Percentiles rank a stretch among this genome's conserved stretches.
phyloP scores from a whole-genome alignment of 2,113 vertebrate species.

The Sinosuthora webbiana region DNA sequence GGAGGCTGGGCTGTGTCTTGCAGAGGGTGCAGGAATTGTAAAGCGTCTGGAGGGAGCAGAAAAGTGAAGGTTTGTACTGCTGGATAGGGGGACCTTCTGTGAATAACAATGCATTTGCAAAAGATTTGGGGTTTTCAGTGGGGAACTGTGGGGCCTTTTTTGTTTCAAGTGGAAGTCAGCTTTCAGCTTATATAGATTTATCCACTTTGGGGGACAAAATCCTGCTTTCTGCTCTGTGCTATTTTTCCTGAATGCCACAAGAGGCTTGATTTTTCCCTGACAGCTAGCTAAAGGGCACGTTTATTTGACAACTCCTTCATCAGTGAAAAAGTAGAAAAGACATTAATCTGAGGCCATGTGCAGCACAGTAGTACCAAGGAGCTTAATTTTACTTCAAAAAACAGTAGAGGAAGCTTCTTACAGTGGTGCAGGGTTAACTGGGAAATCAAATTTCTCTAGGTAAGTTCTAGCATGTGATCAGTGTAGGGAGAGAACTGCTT shows the following conservation, averaged over 20 bases:
- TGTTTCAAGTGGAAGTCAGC: constrained; percentile 28
- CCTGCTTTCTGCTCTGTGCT: constrained; percentile 32
- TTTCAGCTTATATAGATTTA: constrained; percentile 58
- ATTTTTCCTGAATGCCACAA: constrained; percentile 45
- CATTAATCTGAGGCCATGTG: constrained; percentile 36
- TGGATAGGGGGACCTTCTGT: neutral
- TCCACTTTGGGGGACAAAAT: constrained; percentile 43
- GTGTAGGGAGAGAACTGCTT: neutral
- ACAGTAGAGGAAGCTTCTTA: neutral
- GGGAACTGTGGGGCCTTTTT: neutral
- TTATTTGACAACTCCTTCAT: constrained; percentile 63
- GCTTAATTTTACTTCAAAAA: neutral
- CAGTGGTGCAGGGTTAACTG: neutral
- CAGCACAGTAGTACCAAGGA: neutral
- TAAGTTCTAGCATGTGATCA: neutral
- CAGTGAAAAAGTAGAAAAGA: constrained; percentile 49
- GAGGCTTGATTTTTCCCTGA: constrained; percentile 54
- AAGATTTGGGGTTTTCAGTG: constrained; percentile 29
- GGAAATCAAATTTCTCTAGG: neutral
- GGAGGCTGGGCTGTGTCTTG: neutral
- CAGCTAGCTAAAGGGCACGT: constrained; percentile 57
- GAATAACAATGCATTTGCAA: constrained; percentile 19
- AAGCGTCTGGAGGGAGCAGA: neutral
- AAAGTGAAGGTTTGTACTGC: neutral
- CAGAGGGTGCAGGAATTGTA: neutral